Conservation (phyloP, 2,888 invertebrate genomes). For the Nomada lathburiana region DNA sequence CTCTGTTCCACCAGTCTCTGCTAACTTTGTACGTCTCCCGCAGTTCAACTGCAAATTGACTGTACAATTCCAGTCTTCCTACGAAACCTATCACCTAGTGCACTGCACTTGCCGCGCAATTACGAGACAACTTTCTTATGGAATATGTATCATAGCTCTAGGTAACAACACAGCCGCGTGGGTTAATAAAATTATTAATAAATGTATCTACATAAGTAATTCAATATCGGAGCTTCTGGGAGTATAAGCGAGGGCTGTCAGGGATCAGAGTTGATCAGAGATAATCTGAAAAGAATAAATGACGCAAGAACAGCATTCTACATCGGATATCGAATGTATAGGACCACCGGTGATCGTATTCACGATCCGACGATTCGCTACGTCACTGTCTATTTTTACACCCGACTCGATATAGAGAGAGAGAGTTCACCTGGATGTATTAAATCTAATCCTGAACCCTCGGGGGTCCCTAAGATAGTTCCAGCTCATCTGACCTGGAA, state of each 20-base stretch:
- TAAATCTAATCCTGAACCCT: constrained; percentile 65
- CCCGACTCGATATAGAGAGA: constrained; percentile 39
- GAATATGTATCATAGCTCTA: no score
- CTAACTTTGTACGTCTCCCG: constrained; percentile 27
- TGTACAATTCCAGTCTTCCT: not conserved
- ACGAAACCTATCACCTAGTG: no score
- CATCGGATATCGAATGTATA: not conserved
- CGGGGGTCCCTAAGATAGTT: constrained; percentile 50
- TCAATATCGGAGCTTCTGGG: not conserved
- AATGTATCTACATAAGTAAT: not conserved
- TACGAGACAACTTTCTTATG: no score
- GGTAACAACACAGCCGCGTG: no score
- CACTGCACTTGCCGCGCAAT: no score
- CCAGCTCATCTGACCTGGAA: constrained; percentile 56
- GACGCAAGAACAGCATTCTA: constrained; percentile 8
- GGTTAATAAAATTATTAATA: no score
- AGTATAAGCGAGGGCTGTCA: not conserved
- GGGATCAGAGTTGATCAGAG: not conserved
- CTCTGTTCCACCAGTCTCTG: constrained; percentile 23
- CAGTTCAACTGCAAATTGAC: constrained; percentile 26
- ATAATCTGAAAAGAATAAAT: constrained; percentile 6
- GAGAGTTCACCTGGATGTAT: constrained; percentile 46
- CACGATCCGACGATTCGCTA: constrained; percentile 35
- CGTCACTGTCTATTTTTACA: constrained; percentile 54
- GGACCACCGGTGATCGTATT: constrained; percentile 6